These are phyloP conservation scores for Heliocidaris tuberculata DNA, from an alignment of 35 echinoderm and acorn worm species.

Conservation along the genomic window DNA sequence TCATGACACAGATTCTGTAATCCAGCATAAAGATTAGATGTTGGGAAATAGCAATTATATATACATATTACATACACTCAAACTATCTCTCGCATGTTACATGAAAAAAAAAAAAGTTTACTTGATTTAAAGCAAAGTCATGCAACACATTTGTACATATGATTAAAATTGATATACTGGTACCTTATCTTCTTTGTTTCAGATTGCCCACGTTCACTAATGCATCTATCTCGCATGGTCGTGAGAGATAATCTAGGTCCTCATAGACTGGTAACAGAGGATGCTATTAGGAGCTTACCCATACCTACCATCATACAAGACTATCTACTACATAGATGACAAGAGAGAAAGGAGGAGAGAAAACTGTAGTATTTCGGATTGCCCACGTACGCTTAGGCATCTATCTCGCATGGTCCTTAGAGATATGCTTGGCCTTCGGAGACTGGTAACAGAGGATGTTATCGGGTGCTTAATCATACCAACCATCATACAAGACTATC, in stretches of 20 bases:
- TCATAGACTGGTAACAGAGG: slow-evolving; percentile 45
- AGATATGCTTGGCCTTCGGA: slow-evolving; percentile 48
- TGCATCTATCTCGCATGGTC: slow-evolving; percentile 63
- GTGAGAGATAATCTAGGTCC: slow-evolving; percentile 59
- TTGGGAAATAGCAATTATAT: no score
- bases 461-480: slow-evolving; percentile 61
- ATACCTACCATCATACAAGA: slow-evolving; percentile 73
- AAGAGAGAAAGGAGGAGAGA: neutral
- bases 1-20: no score
- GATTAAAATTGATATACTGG: neutral
- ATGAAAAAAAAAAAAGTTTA: no score
- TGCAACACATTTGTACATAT: neutral
- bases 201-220: slow-evolving; percentile 74
- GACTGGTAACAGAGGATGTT: slow-evolving; percentile 45
- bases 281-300: slow-evolving; percentile 55
- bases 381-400: slow-evolving; percentile 64
- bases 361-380: neutral
- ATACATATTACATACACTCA: no score
- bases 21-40: no score
- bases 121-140: no score
- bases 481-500: slow-evolving; percentile 65
- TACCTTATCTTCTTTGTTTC: neutral
- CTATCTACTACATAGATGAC: slow-evolving; percentile 61
- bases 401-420: slow-evolving; percentile 63
- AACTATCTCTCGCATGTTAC: no score